Percentiles rank a stretch among this genome's conserved stretches.
Evolutionary conservation across 2,797 vertebrate species (phyloP).

Genomic region (Mormyrus hasselquistii): DNA sequence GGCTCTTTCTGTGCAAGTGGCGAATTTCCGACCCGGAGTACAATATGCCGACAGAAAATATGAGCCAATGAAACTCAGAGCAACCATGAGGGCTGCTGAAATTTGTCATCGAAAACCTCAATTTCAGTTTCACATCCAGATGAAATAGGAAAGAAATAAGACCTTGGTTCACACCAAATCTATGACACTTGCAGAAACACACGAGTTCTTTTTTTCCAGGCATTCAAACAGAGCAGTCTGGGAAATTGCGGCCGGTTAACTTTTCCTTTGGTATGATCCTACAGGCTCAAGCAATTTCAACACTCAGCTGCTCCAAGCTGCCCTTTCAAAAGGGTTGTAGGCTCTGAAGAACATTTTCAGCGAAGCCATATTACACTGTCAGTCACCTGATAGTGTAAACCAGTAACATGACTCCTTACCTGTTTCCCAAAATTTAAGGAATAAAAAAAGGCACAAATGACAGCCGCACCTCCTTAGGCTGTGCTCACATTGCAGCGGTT

Average conservation of each 20-base stretch:
- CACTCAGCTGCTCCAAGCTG: background rate
- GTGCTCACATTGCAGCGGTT: background rate
- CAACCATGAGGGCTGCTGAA: constrained; percentile 27
- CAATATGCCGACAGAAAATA: constrained; percentile 23
- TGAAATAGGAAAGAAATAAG: constrained; percentile 29
- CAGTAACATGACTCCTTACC: background rate
- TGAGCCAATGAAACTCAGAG: constrained; percentile 26
- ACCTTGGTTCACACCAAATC: constrained; percentile 17
- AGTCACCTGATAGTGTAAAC: background rate
- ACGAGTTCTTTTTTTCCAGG: constrained; percentile 40
- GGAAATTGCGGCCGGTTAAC: constrained; percentile 62
- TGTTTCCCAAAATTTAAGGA: background rate
- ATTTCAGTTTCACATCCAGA: constrained; percentile 44
- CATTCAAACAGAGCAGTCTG: constrained; percentile 49
- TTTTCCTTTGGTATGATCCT: constrained; percentile 44
- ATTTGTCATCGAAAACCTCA: constrained; percentile 26
- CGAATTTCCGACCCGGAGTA: constrained; percentile 16
- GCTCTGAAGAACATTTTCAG: background rate
- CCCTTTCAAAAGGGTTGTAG: background rate
- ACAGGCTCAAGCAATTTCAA: background rate
- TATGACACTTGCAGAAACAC: background rate
- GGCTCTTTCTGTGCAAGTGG: constrained; percentile 1
- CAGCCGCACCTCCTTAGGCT: background rate
- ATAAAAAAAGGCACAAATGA: background rate
- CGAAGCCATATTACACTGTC: background rate